phyloP scores from a whole-genome alignment of 2,888 invertebrate species.

The Camptogramma bilineatum region DNA sequence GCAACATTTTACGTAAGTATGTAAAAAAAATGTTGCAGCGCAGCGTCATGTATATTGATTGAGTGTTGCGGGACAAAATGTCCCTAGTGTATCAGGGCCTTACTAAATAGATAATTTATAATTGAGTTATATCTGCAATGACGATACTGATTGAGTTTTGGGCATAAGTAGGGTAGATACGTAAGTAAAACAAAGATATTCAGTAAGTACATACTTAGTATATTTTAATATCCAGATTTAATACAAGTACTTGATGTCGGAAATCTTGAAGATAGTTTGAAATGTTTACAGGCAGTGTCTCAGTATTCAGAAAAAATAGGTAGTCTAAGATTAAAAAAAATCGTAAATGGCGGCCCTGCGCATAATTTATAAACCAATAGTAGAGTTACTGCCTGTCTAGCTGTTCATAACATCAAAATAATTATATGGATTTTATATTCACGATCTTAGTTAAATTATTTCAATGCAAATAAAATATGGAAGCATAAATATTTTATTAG shows the following conservation, averaged over 20 bases:
- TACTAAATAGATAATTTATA: too few species aligned
- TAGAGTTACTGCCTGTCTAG: neutral
- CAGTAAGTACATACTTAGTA: constrained; percentile 35
- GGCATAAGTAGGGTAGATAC: neutral
- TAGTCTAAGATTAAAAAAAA: neutral
- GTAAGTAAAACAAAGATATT: constrained; percentile 30
- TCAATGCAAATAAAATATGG: neutral
- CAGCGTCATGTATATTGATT: too few species aligned
- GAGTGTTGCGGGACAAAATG: too few species aligned
- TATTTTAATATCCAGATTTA: neutral
- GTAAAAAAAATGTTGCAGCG: too few species aligned
- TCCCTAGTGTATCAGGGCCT: too few species aligned
- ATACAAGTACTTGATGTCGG: neutral
- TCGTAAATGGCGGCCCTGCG: neutral
- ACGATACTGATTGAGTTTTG: too few species aligned
- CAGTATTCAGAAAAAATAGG: neutral
- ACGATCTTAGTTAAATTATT: neutral
- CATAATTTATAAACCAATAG: neutral
- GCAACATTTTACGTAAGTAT: too few species aligned
- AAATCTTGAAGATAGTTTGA: neutral
- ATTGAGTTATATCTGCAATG: too few species aligned
- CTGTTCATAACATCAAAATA: neutral
- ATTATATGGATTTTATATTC: neutral
- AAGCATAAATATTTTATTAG: neutral
- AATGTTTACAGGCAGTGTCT: neutral